A percentile compares a stretch with the other conserved stretches of the same genome.
These are phyloP conservation scores for Thelaira solivaga DNA, from an alignment of 2,888 invertebrate genomes.

Conservation along the genomic window DNA sequence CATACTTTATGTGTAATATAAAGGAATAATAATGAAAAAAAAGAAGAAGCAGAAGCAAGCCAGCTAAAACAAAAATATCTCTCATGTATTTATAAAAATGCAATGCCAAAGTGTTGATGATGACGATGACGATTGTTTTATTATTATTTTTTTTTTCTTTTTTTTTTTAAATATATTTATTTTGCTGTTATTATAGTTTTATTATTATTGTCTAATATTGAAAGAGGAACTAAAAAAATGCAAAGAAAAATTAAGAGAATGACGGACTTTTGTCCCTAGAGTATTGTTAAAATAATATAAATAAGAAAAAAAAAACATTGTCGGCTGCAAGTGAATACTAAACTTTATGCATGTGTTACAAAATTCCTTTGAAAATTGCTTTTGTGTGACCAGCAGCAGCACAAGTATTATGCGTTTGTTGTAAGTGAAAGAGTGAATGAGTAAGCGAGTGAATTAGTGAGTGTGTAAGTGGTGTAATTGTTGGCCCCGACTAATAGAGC, in stretches of 20 bases:
- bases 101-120: conserved; percentile 53
- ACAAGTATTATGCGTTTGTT: neutral
- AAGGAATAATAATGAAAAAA: conserved; percentile 15
- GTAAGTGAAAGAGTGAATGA: neutral
- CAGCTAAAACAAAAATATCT: conserved; percentile 23
- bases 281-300: conserved; percentile 28
- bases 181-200: conserved; percentile 51
- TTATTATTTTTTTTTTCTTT: conserved; percentile 4
- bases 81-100: conserved; percentile 38
- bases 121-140: conserved; percentile 36
- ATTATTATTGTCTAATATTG: conserved; percentile 55
- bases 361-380: conserved; percentile 46
- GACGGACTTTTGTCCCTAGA: conserved; percentile 50
- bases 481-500: conserved; percentile 36
- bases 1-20: conserved; percentile 9
- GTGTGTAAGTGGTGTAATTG: no score
- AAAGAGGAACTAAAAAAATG: neutral
- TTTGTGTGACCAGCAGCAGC: neutral
- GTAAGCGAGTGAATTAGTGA: no score
- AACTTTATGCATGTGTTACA: conserved; percentile 33
- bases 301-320: neutral
- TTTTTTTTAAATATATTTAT: neutral
- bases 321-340: conserved; percentile 3
- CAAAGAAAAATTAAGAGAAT: conserved; percentile 20
- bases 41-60: neutral